These are phyloP conservation scores for Caenorhabditis doughertyi DNA, from an alignment of 2,888 invertebrate genomes.

Conservation along the genomic window DNA sequence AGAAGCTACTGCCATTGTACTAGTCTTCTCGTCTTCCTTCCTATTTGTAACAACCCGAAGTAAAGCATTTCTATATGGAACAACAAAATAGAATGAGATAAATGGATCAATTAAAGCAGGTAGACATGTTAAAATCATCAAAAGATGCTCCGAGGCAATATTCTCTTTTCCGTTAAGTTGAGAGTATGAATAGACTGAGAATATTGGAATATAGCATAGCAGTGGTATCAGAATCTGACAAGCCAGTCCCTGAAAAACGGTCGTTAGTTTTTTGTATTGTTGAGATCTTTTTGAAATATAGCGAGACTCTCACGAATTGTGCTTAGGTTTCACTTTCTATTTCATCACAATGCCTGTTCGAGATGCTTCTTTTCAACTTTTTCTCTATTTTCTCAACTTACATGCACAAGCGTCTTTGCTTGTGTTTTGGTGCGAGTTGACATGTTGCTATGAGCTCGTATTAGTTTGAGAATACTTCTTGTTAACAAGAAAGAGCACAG, in stretches of 20 bases:
- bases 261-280: not conserved
- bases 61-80: slow-evolving; percentile 55
- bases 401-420: slow-evolving; percentile 57
- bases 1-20: slow-evolving; percentile 46
- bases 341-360: not conserved
- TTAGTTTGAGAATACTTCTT: slow-evolving; percentile 53
- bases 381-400: slow-evolving; percentile 26
- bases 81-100: slow-evolving; percentile 55
- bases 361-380: not conserved
- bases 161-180: slow-evolving; percentile 47
- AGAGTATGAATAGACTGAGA: slow-evolving; percentile 50
- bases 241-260: slow-evolving; percentile 40
- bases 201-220: slow-evolving; percentile 57
- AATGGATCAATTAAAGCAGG: slow-evolving; percentile 58
- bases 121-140: slow-evolving; percentile 51
- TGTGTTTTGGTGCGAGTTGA: slow-evolving; percentile 59
- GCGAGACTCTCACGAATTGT: slow-evolving; percentile 8
- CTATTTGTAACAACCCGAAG: slow-evolving; percentile 29
- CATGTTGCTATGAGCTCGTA: slow-evolving; percentile 56
- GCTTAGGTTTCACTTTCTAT: not conserved
- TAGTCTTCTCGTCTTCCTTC: slow-evolving; percentile 42
- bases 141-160: slow-evolving; percentile 50
- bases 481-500: slow-evolving; percentile 44
- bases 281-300: not conserved
- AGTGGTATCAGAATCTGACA: slow-evolving; percentile 59